A percentile compares a stretch with the other conserved stretches of the same genome.
phyloP scores from a whole-genome alignment of 2,113 vertebrate genomes.

The Mastomys natalensis region DNA sequence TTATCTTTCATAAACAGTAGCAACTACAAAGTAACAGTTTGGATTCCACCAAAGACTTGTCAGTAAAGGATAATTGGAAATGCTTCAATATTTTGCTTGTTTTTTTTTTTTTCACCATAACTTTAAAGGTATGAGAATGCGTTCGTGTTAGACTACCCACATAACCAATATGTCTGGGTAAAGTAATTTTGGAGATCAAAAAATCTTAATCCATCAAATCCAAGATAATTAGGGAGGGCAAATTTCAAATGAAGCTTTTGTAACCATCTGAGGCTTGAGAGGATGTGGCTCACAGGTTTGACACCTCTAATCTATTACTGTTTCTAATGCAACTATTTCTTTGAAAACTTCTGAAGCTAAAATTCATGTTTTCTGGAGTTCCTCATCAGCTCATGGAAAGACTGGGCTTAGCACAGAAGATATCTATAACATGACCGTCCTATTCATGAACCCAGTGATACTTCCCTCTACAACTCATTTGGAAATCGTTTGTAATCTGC shows the following conservation, averaged over 20 bases:
- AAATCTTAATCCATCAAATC: slow-evolving; percentile 1
- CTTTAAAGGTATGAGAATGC: slow-evolving; percentile 26
- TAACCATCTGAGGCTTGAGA: background rate
- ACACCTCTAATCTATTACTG: background rate
- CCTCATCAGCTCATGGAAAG: background rate
- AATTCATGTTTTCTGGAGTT: background rate
- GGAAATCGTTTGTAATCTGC: background rate
- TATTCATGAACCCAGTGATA: background rate
- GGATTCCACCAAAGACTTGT: background rate
- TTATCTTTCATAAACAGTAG: slow-evolving; percentile 1
- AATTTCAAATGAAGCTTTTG: background rate
- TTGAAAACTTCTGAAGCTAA: background rate
- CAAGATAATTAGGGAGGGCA: background rate
- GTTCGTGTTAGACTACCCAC: slow-evolving; percentile 27
- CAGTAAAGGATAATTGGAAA: slow-evolving; percentile 48
- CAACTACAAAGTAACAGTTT: background rate
- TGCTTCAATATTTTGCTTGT: slow-evolving; percentile 44
- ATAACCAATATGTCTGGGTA: background rate
- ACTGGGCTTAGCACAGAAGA: background rate
- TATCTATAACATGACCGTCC: background rate
- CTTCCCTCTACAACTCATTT: background rate
- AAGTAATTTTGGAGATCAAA: slow-evolving; percentile 47
- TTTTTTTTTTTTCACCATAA: background rate
- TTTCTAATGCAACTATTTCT: background rate
- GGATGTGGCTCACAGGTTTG: background rate